Base-by-base conservation (phyloP, 2,888 invertebrate genomes). In the Drosophila colorata region DNA sequence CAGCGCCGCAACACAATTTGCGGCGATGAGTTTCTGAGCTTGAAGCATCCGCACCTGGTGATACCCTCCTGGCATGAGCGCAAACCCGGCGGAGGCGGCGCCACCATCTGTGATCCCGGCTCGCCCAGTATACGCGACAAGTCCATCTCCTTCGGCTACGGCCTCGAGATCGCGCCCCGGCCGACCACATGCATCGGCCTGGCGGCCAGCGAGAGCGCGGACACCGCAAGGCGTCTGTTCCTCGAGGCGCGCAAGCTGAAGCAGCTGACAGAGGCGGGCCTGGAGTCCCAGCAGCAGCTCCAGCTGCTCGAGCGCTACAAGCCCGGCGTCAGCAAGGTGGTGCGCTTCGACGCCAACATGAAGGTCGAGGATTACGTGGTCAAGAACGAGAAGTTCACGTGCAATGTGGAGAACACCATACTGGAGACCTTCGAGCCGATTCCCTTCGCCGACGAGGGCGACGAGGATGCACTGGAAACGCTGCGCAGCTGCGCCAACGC, bases 1-100 rank as follows among this genome's bases (percentile, higher is more conserved):
- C 96, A 96, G 90, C 94, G 98, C 11, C 93, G 98, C 16, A 97
- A 98, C 80, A 97, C 98, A 1, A 96, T 98, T 75, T 96, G 97
- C 81, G 97, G 98, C 14, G 95, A 96, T 87, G 95, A 96, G 93
- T 95, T 95, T 81, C 88, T 90, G 48, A 86, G 88, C 33, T 87
- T 90, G 55, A 88, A 90, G 46, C 88, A 89, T 71, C 91, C 91
- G 35, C 88, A 89, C 75, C 63, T 89, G 41, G 90, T 90, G 63
- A 92, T 92, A 55, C 93, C 95, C 93, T 95, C 96, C 80, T 96
- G 96, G 96, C 95, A 94, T 78, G 95, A 96, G 87, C 93, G 96
- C 72, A 95, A 95, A 89, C 93, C 93, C 52, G 93, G 93, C 9
- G 44, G 60, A 92, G 58, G 28, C 6, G 71, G 38, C 11, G 44